Percentiles rank a stretch among this genome's conserved stretches.
Evolutionary conservation across 1,140 invertebrate genomes (phyloP).

Genomic region (Drosophila lacertosa): DNA sequence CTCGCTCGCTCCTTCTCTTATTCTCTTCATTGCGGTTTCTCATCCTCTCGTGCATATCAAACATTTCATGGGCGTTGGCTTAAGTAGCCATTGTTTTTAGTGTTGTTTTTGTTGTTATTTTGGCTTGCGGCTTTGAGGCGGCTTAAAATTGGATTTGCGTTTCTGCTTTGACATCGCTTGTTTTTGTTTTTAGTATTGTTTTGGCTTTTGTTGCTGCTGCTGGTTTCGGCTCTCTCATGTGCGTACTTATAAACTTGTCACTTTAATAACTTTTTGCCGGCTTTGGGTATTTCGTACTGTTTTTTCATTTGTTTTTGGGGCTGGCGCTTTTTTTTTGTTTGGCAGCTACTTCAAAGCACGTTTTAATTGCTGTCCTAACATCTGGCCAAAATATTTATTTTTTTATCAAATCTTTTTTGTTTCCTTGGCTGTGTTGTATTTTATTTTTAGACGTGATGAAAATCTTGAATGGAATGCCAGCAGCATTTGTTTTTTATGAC

Average conservation of each 20-base stretch:
- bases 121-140: slow-evolving; percentile 69
- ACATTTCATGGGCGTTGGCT: slow-evolving; percentile 33
- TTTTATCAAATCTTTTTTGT: slow-evolving; percentile 23
- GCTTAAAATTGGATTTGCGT: slow-evolving; percentile 81
- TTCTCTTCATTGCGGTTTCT: not conserved
- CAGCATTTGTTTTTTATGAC: slow-evolving; percentile 72
- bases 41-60: slow-evolving; percentile 5
- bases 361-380: slow-evolving; percentile 72
- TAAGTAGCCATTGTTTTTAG: slow-evolving; percentile 78
- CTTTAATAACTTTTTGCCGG: slow-evolving; percentile 75
- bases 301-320: slow-evolving; percentile 4
- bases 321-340: slow-evolving; percentile 23
- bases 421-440: slow-evolving; percentile 27
- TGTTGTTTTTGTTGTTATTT: slow-evolving; percentile 54
- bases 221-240: slow-evolving; percentile 35
- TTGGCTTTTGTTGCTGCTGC: slow-evolving; percentile 28
- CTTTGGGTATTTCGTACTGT: slow-evolving; percentile 4
- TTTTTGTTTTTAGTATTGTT: slow-evolving; percentile 34
- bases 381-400: slow-evolving; percentile 58
- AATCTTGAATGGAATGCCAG: slow-evolving; percentile 58
- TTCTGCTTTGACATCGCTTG: slow-evolving; percentile 62
- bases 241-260: slow-evolving; percentile 70
- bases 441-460: slow-evolving; percentile 73
- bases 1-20: not conserved
- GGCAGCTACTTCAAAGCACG: slow-evolving; percentile 50